These are phyloP conservation scores for Mormyrops boulengeri DNA, from an alignment of 2,797 vertebrate species.

Conservation along the genomic window DNA sequence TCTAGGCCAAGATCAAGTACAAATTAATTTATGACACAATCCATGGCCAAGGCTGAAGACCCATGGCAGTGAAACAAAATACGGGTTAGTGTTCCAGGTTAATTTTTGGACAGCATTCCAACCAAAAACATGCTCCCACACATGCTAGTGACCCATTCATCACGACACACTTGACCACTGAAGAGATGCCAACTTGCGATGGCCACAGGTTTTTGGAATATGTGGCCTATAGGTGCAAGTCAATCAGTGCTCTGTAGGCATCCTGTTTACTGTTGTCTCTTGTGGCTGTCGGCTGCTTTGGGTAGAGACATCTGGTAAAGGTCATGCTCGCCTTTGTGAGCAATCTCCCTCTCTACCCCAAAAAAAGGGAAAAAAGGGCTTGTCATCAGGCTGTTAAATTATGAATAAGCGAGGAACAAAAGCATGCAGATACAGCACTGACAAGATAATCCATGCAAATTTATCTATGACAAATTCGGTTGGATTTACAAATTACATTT, in stretches of 20 bases:
- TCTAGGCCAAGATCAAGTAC: slow-evolving; percentile 1
- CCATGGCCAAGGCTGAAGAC: background rate
- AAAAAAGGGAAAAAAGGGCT: slow-evolving; percentile 48
- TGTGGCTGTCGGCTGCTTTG: slow-evolving; percentile 72
- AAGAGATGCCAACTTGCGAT: background rate
- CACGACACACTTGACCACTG: background rate
- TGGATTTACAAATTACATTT: slow-evolving; percentile 84
- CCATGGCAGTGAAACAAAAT: background rate
- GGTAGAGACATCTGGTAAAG: slow-evolving; percentile 77
- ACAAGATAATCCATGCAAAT: slow-evolving; percentile 85
- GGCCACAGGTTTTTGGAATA: background rate
- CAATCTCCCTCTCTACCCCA: slow-evolving; percentile 32
- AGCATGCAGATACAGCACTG: slow-evolving; percentile 78
- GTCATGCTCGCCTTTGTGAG: slow-evolving; percentile 76
- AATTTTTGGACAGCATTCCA: background rate
- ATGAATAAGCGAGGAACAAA: slow-evolving; percentile 84
- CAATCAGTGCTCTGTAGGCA: slow-evolving; percentile 65
- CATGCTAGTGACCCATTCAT: background rate
- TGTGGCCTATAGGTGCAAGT: slow-evolving; percentile 21
- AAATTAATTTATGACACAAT: slow-evolving; percentile 9
- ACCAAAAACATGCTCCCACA: background rate
- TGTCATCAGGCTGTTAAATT: slow-evolving; percentile 77
- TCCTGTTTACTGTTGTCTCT: slow-evolving; percentile 69
- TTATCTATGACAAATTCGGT: slow-evolving; percentile 83
- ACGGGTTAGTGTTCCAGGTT: background rate